phyloP scores from a whole-genome alignment of 2,888 invertebrate genomes.

The Tinea semifulvella region DNA sequence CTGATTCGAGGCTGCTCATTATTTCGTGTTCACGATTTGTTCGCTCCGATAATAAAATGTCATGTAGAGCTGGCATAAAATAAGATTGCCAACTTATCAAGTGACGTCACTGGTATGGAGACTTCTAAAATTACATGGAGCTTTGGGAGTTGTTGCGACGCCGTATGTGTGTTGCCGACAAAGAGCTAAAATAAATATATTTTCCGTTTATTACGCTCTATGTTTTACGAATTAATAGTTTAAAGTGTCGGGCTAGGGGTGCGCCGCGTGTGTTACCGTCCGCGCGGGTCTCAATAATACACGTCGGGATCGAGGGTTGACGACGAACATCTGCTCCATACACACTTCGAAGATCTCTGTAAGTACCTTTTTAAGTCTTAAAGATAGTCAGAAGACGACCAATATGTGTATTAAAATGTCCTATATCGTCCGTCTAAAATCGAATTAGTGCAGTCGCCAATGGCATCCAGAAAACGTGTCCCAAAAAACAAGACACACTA shows the following conservation, averaged over 20 bases:
- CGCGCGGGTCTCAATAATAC: too few species aligned
- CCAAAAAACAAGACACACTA: neutral
- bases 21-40: too few species aligned
- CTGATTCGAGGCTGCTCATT: too few species aligned
- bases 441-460: neutral
- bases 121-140: slow-evolving; percentile 62
- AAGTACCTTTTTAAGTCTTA: neutral
- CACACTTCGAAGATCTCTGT: neutral
- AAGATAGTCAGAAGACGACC: neutral
- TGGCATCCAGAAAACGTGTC: slow-evolving; percentile 2
- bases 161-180: too few species aligned
- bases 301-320: too few species aligned
- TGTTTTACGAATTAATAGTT: slow-evolving; percentile 30
- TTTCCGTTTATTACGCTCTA: slow-evolving; percentile 41
- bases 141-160: too few species aligned
- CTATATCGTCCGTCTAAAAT: neutral
- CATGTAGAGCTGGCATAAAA: slow-evolving; percentile 30
- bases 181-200: slow-evolving; percentile 29
- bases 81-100: slow-evolving; percentile 63
- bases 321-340: too few species aligned
- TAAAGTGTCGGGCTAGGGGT: slow-evolving; percentile 40
- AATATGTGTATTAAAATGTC: too few species aligned
- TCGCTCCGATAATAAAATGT: too few species aligned
- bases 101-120: slow-evolving; percentile 61
- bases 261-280: slow-evolving; percentile 33